A percentile compares a stretch with the other conserved stretches of the same genome.
Conservation (phyloP, 2,113 vertebrate genomes). For the Hiodon tergisus region DNA sequence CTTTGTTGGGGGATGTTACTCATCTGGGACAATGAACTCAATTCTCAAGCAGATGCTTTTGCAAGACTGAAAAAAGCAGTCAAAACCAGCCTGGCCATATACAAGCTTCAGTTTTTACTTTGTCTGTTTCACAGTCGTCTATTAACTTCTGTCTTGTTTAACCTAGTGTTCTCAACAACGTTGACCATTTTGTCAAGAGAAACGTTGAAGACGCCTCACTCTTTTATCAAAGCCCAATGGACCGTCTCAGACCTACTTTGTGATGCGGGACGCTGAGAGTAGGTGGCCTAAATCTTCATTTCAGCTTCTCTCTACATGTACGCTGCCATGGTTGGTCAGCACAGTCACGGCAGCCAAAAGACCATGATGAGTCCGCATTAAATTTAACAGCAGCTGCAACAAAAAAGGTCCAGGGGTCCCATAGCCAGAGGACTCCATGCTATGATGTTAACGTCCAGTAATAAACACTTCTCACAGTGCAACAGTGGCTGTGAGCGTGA, state of each 20-base stretch:
- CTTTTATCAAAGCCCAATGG: no score
- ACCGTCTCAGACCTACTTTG: no score
- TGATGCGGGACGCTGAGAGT: not conserved
- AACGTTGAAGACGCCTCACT: no score
- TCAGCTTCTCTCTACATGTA: not conserved
- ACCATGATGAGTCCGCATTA: slow-evolving; percentile 37
- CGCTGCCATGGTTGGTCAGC: slow-evolving; percentile 7
- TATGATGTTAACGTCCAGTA: slow-evolving; percentile 42
- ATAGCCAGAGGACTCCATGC: slow-evolving; percentile 29
- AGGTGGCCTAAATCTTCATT: not conserved
- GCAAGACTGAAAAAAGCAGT: not conserved
- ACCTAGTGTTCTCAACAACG: no score
- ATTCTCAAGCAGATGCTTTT: not conserved
- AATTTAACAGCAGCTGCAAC: slow-evolving; percentile 39
- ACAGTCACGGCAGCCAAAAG: slow-evolving; percentile 31
- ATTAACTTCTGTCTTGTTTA: no score
- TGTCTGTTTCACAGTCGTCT: no score
- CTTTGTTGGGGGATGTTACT: not conserved
- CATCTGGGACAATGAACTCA: not conserved
- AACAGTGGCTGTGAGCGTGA: no score
- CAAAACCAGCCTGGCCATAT: no score
- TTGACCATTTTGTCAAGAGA: no score
- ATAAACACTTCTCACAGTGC: slow-evolving; percentile 28
- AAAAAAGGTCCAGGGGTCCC: slow-evolving; percentile 40
- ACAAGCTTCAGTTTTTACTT: no score